Evolutionary conservation across 92 coral and sea anemone genomes (phyloP).

Genomic region (Parazoanthus darwini): DNA sequence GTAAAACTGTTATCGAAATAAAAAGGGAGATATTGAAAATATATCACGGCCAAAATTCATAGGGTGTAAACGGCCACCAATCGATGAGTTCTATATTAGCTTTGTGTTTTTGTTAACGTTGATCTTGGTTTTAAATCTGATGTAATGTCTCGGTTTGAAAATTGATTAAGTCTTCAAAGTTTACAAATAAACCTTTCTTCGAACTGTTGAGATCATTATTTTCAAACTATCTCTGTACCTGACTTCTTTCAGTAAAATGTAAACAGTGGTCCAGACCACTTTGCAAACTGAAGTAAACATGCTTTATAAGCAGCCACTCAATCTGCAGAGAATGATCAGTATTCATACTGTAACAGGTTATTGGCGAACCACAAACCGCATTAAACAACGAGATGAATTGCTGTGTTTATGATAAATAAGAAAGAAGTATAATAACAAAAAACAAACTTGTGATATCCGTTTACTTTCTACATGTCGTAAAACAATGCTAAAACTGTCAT

Average conservation of each 20-base stretch:
- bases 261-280: neutral
- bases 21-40: too few species aligned
- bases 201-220: neutral
- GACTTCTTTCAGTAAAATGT: neutral
- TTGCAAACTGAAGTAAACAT: neutral
- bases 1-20: too few species aligned
- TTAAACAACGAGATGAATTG: neutral
- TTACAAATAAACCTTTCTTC: neutral
- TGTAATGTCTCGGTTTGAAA: neutral
- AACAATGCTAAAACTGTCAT: too few species aligned
- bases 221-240: neutral
- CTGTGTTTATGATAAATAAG: neutral
- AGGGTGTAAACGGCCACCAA: too few species aligned
- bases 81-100: too few species aligned
- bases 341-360: conserved; percentile 3
- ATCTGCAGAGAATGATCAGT: neutral
- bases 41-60: too few species aligned
- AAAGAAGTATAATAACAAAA: neutral
- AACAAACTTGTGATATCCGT: neutral
- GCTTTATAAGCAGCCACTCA: neutral
- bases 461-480: too few species aligned
- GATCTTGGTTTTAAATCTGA: too few species aligned
- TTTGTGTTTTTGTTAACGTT: too few species aligned
- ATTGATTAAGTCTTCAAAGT: neutral
- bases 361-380: neutral